These are phyloP conservation scores for Varanus salvator DNA, from an alignment of 2,113 vertebrate genomes.

Conservation along the genomic window DNA sequence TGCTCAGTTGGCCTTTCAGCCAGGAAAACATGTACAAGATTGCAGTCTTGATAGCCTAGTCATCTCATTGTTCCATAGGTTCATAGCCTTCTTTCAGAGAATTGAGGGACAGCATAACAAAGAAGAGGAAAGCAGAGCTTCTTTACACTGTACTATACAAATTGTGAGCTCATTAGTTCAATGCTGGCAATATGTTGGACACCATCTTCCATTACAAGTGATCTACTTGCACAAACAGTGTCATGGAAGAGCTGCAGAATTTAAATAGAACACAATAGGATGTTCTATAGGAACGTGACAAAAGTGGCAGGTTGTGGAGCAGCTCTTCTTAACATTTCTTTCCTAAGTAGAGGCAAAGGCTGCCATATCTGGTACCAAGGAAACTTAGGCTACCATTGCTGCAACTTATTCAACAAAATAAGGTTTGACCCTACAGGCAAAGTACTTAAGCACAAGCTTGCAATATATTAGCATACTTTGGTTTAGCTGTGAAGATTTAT, in stretches of 20 bases:
- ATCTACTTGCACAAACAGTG: neutral
- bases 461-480: constrained; percentile 64
- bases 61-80: constrained; percentile 2
- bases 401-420: neutral
- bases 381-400: neutral
- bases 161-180: neutral
- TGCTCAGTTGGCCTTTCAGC: neutral
- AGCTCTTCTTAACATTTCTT: neutral
- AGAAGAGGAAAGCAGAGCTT: constrained; percentile 34
- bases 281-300: neutral
- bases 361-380: neutral
- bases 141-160: constrained; percentile 45
- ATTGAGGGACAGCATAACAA: constrained; percentile 43
- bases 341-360: neutral
- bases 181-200: neutral
- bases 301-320: neutral
- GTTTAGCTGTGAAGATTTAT: constrained; percentile 66
- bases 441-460: constrained; percentile 59
- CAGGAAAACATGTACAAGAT: neutral
- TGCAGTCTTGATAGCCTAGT: constrained; percentile 15
- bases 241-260: neutral
- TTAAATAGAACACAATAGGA: neutral
- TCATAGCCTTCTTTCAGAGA: constrained; percentile 47
- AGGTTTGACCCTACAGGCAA: constrained; percentile 46
- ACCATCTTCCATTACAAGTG: neutral